Evolutionary conservation across 2,797 vertebrate species (phyloP).

Genomic region (Tachyglossus aculeatus): DNA sequence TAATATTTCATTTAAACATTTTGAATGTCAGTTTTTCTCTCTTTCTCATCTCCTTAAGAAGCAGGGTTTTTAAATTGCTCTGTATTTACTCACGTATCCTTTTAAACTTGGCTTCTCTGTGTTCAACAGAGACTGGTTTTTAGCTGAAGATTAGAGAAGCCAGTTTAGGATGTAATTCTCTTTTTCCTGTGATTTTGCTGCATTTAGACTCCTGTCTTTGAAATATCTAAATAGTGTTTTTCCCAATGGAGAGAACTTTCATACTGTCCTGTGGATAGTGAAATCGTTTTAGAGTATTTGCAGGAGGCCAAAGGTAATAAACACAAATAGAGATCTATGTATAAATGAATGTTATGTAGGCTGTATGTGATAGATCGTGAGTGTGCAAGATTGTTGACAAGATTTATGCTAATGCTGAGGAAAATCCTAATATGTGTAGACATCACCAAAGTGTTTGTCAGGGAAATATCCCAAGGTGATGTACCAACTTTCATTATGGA

Average conservation of each 20-base stretch:
- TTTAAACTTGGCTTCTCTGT: conserved; percentile 57
- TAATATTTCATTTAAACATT: conserved; percentile 35
- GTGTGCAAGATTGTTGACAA: no score
- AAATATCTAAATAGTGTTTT: conserved; percentile 64
- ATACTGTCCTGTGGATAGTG: conserved; percentile 28
- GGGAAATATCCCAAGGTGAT: no score
- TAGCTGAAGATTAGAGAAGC: conserved; percentile 64
- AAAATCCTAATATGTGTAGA: no score
- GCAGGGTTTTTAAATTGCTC: conserved; percentile 25
- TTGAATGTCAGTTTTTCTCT: conserved; percentile 17
- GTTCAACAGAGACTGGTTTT: conserved; percentile 61
- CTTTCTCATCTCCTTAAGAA: not conserved
- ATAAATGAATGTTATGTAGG: no score
- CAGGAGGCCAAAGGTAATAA: no score
- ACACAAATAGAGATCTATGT: no score
- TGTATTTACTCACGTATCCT: conserved; percentile 39
- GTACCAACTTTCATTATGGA: no score
- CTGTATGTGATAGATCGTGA: no score
- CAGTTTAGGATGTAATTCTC: conserved; percentile 52
- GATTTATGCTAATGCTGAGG: no score
- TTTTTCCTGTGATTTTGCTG: conserved; percentile 61
- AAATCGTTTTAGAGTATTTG: conserved; percentile 18
- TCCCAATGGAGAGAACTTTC: conserved; percentile 41
- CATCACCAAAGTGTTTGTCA: no score
- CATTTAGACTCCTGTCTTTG: conserved; percentile 68